These are phyloP conservation scores for Epinephelus malabaricus DNA, from an alignment of 2,797 vertebrate genomes.

Conservation along the genomic window DNA sequence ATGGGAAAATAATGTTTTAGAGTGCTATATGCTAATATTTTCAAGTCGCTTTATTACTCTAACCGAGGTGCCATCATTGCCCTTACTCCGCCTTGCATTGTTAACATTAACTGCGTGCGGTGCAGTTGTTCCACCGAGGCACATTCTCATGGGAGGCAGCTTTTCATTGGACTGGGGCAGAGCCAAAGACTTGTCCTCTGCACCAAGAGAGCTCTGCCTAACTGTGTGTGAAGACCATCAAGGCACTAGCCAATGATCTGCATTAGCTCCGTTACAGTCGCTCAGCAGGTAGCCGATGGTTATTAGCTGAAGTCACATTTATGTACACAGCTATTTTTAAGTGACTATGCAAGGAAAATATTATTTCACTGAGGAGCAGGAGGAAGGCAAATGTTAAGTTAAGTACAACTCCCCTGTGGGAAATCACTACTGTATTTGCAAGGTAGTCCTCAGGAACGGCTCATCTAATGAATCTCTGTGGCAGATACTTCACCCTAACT, in stretches of 20 bases:
- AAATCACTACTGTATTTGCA: slow-evolving; percentile 18
- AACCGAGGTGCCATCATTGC: slow-evolving; percentile 41
- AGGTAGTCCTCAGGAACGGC: slow-evolving; percentile 38
- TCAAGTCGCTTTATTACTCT: slow-evolving; percentile 28
- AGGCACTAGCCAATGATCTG: slow-evolving; percentile 49
- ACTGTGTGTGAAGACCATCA: slow-evolving; percentile 74
- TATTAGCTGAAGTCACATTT: slow-evolving; percentile 56
- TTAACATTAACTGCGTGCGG: slow-evolving; percentile 49
- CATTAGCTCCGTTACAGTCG: slow-evolving; percentile 53
- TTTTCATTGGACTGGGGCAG: slow-evolving; percentile 57
- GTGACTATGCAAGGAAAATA: slow-evolving; percentile 59
- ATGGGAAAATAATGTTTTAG: slow-evolving; percentile 41
- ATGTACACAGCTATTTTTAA: slow-evolving; percentile 47
- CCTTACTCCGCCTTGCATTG: slow-evolving; percentile 25
- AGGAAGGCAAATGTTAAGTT: slow-evolving; percentile 24
- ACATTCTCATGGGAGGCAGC: slow-evolving; percentile 44
- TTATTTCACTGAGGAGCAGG: slow-evolving; percentile 30
- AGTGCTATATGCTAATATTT: slow-evolving; percentile 36
- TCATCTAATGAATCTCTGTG: slow-evolving; percentile 19
- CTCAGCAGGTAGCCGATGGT: slow-evolving; percentile 62
- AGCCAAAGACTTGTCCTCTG: slow-evolving; percentile 64
- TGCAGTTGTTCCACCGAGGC: slow-evolving; percentile 47
- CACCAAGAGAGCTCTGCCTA: slow-evolving; percentile 53
- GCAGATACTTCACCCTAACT: background rate
- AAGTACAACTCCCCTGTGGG: slow-evolving; percentile 25